These are phyloP conservation scores for Panzeria rudis DNA, from an alignment of 2,888 invertebrate genomes.

Conservation along the genomic window DNA sequence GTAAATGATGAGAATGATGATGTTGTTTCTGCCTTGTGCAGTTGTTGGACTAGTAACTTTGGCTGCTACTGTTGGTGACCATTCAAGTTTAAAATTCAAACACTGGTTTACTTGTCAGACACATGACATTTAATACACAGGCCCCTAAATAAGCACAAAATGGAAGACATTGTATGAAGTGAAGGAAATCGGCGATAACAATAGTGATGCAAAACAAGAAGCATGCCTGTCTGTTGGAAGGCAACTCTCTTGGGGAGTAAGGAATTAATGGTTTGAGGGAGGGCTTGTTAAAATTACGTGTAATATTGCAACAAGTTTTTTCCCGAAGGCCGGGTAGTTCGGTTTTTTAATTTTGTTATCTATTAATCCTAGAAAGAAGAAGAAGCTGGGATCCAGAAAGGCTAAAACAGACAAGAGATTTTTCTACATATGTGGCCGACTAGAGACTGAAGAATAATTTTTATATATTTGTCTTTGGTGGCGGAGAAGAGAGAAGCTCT, in stretches of 20 bases:
- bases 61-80: slow-evolving; percentile 38
- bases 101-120: slow-evolving; percentile 67
- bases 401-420: no score
- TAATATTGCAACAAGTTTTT: not conserved
- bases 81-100: slow-evolving; percentile 65
- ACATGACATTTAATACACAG: slow-evolving; percentile 63
- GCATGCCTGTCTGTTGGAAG: not conserved
- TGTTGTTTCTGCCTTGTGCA: slow-evolving; percentile 33
- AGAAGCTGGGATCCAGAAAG: no score
- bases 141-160: slow-evolving; percentile 30
- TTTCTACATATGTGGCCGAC: no score
- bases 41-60: not conserved
- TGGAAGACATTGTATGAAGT: slow-evolving; percentile 5
- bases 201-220: slow-evolving; percentile 19
- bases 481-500: no score
- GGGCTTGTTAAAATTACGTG: not conserved
- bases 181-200: slow-evolving; percentile 5
- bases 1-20: slow-evolving; percentile 68
- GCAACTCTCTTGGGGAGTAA: not conserved
- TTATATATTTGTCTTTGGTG: no score
- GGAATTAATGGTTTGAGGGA: not conserved
- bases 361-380: no score
- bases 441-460: no score
- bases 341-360: no score
- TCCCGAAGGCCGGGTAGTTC: no score